phyloP scores from a whole-genome alignment of 2,113 vertebrate genomes.

The Aphyosemion australe region DNA sequence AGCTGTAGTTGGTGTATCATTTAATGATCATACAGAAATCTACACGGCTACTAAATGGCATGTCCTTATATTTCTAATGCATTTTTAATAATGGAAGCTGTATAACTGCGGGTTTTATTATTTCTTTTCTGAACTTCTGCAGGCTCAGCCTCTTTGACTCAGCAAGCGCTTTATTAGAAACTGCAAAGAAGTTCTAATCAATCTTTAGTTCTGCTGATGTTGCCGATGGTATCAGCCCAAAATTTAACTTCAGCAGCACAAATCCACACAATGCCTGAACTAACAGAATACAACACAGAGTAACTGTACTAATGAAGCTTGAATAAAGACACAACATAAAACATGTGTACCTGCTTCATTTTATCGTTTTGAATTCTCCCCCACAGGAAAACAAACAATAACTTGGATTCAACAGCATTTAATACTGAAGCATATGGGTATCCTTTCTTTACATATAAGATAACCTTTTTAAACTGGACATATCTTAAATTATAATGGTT shows the following conservation, averaged over 20 bases:
- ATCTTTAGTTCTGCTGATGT: slow-evolving; percentile 4
- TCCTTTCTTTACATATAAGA: too few species aligned
- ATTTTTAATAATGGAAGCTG: background rate
- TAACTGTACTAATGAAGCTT: background rate
- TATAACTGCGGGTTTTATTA: background rate
- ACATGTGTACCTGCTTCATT: background rate
- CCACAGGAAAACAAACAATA: background rate
- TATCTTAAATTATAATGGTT: too few species aligned
- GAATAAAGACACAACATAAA: too few species aligned
- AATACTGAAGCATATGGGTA: background rate
- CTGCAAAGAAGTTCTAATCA: background rate
- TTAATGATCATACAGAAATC: background rate
- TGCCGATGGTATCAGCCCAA: background rate
- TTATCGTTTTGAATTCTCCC: background rate
- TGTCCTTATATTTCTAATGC: background rate
- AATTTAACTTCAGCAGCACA: background rate
- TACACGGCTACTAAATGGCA: too few species aligned
- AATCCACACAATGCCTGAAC: background rate
- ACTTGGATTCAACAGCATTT: background rate
- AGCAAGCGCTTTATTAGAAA: background rate
- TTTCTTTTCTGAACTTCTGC: background rate
- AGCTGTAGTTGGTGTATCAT: background rate
- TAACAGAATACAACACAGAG: background rate
- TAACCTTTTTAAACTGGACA: too few species aligned
- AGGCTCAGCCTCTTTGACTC: slow-evolving; percentile 1